Percentiles rank a stretch among this genome's conserved stretches.
These are phyloP conservation scores for Chiropotes sagulatus DNA, from an alignment of 2,797 vertebrate genomes.

Conservation along the genomic window DNA sequence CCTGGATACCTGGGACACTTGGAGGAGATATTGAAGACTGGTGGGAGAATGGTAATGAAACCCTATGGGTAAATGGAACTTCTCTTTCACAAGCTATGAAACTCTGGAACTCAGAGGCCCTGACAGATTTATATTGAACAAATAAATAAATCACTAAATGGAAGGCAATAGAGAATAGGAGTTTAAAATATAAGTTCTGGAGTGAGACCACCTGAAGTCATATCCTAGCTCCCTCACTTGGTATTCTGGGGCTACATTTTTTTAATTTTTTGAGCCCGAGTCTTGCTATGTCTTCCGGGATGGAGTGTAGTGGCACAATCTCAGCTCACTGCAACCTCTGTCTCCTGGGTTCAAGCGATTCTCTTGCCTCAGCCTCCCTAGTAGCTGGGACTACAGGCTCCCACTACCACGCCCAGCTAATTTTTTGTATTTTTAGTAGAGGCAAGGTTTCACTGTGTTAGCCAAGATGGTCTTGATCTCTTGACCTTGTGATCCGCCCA, in stretches of 20 bases:
- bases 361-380: too few relatives aligned
- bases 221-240: neutral
- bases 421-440: too few relatives aligned
- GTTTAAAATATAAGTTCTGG: slow-evolving; percentile 10
- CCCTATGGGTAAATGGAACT: neutral
- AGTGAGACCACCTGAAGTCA: neutral
- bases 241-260: neutral
- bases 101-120: neutral
- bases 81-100: neutral
- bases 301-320: too few relatives aligned
- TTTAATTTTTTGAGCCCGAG: too few relatives aligned
- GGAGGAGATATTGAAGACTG: neutral
- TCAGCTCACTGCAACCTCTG: too few relatives aligned
- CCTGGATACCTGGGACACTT: neutral
- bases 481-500: too few relatives aligned
- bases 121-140: slow-evolving; percentile 25
- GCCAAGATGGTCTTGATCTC: too few relatives aligned
- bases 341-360: too few relatives aligned
- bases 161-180: neutral
- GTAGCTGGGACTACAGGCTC: too few relatives aligned
- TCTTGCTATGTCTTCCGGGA: too few relatives aligned
- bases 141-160: neutral
- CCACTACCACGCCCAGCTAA: too few relatives aligned
- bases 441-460: too few relatives aligned
- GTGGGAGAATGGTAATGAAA: neutral